These are phyloP conservation scores for Thermophis baileyi DNA, from an alignment of 2,113 vertebrate genomes.

Conservation along the genomic window DNA sequence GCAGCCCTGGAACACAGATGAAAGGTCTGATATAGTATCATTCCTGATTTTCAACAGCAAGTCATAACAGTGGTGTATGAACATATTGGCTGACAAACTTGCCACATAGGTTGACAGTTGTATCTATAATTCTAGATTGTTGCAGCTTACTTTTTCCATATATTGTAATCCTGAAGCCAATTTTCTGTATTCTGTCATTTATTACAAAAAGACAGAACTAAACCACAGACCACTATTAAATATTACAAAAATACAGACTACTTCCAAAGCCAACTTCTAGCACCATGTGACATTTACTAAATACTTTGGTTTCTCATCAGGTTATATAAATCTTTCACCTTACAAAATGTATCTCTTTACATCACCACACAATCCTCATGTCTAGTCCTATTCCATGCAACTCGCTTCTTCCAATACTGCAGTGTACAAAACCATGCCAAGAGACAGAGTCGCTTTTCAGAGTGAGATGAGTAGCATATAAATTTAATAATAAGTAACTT, in stretches of 20 bases:
- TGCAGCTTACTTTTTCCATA: not conserved
- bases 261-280: not conserved
- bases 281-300: not conserved
- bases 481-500: not conserved
- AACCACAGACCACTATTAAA: not conserved
- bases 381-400: not conserved
- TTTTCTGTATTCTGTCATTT: not conserved
- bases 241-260: not conserved
- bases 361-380: too few species aligned
- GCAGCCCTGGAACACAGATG: not conserved
- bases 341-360: not conserved
- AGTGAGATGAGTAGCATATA: not conserved
- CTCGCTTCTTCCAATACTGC: not conserved
- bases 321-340: not conserved
- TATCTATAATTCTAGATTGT: not conserved
- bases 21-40: not conserved
- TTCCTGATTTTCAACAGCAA: not conserved
- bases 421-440: not conserved
- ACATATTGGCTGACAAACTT: not conserved
- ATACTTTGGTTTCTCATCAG: not conserved
- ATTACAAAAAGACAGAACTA: not conserved
- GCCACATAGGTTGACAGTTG: not conserved
- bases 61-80: not conserved
- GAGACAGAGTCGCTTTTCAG: not conserved
- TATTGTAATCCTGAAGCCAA: not conserved